A percentile compares a stretch with the other conserved stretches of the same genome.
Conservation (phyloP, 1,140 invertebrate genomes). For the Chrysopa pallens region DNA sequence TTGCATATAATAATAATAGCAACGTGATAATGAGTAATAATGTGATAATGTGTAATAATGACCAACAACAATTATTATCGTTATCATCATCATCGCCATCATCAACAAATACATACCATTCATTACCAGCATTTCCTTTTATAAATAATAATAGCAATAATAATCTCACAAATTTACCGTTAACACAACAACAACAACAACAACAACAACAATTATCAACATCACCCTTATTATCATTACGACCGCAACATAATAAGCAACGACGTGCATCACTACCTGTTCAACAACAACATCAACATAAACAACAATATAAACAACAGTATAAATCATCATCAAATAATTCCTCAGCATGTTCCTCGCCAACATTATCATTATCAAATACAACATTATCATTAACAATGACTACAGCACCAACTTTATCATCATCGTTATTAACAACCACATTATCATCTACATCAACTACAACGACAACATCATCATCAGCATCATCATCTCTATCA, state of each 20-base stretch:
- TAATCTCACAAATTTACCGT: constrained; percentile 12
- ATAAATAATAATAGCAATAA: constrained; percentile 1
- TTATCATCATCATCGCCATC: constrained; percentile 34
- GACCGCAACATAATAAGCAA: constrained; percentile 35
- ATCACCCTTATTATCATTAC: constrained; percentile 17
- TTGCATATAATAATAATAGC: too few relatives aligned
- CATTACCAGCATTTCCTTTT: constrained; percentile 35
- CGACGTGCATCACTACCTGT: constrained; percentile 52
- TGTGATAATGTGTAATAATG: too few relatives aligned
- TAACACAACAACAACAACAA: constrained; percentile 1
- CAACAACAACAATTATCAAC: constrained; percentile 10
- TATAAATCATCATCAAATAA: too few relatives aligned
- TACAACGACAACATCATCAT: constrained; percentile 36
- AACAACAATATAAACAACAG: constrained; percentile 17
- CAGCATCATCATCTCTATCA: constrained; percentile 41
- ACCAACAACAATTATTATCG: constrained; percentile 31
- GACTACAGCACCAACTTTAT: constrained; percentile 12
- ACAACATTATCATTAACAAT: too few relatives aligned
- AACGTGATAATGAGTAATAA: too few relatives aligned
- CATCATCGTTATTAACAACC: constrained; percentile 39
- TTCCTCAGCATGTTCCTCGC: constrained; percentile 27
- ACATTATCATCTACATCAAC: constrained; percentile 24
- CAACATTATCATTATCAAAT: constrained; percentile 29
- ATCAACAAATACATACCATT: constrained; percentile 32
- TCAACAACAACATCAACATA: constrained; percentile 56